phyloP scores from a whole-genome alignment of 2,888 invertebrate species.

The Dynastes tityus region DNA sequence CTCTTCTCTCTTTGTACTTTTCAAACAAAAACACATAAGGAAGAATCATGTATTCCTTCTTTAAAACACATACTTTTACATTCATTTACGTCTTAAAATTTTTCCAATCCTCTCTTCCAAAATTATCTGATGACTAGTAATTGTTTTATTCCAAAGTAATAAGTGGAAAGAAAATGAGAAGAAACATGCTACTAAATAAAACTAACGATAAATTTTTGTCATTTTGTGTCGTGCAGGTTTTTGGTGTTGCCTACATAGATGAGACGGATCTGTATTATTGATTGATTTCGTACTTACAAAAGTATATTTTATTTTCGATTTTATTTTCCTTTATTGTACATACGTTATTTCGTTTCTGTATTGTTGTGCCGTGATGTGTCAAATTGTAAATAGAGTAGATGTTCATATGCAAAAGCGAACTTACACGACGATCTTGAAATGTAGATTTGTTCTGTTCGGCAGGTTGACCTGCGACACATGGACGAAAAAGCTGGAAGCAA shows the following conservation, averaged over 20 bases:
- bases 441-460: constrained; percentile 55
- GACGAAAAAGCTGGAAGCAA: constrained; percentile 92
- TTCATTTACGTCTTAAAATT: neutral
- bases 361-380: constrained; percentile 36
- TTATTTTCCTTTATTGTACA: constrained; percentile 33
- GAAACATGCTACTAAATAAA: constrained; percentile 17
- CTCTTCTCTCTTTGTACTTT: constrained; percentile 28
- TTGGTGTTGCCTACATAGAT: constrained; percentile 41
- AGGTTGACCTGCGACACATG: constrained; percentile 95
- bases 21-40: neutral
- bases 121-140: neutral
- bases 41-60: neutral
- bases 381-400: constrained; percentile 42
- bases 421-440: constrained; percentile 1
- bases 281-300: constrained; percentile 16
- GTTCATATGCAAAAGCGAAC: constrained; percentile 14
- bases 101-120: constrained; percentile 5
- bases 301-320: constrained; percentile 22
- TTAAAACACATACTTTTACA: constrained; percentile 3
- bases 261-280: constrained; percentile 38
- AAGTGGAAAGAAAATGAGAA: constrained; percentile 8
- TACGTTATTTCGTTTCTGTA: constrained; percentile 38
- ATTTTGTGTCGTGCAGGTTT: constrained; percentile 25
- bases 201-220: constrained; percentile 15
- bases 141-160: constrained; percentile 4